phyloP scores from a whole-genome alignment of 1,140 invertebrate species.

The Bombus cullumanus region DNA sequence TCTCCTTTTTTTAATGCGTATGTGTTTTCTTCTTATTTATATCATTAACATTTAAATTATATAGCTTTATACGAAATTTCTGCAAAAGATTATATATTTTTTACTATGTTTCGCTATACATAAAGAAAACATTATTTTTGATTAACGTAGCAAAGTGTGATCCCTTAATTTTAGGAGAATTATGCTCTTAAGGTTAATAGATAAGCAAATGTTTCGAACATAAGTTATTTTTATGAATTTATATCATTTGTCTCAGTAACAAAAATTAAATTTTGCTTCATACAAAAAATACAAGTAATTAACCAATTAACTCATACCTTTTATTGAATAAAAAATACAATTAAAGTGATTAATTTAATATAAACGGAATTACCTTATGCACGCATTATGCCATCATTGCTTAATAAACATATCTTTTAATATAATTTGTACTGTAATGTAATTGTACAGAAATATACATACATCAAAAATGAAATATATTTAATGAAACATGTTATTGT shows the following conservation, averaged over 20 bases:
- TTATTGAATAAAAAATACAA: conserved; percentile 7
- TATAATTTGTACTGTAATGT: background rate
- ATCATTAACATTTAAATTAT: background rate
- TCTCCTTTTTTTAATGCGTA: background rate
- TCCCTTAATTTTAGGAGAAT: background rate
- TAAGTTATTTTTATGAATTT: background rate
- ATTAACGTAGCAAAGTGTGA: background rate
- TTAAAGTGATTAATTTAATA: background rate
- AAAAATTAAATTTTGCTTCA: background rate
- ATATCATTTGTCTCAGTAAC: background rate
- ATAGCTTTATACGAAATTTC: background rate
- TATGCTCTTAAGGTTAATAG: background rate
- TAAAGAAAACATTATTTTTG: background rate
- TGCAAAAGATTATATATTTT: background rate
- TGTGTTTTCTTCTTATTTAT: background rate
- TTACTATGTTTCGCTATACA: background rate
- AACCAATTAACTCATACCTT: background rate
- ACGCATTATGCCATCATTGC: background rate
- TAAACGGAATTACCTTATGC: background rate
- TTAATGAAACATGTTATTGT: background rate
- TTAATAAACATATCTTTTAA: background rate
- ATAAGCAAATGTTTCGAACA: background rate
- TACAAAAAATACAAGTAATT: background rate
- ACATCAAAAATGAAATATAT: background rate
- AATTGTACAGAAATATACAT: background rate